Evolutionary conservation across 2,797 vertebrate genomes (phyloP).

Genomic region (Neomorphus geoffroyi): DNA sequence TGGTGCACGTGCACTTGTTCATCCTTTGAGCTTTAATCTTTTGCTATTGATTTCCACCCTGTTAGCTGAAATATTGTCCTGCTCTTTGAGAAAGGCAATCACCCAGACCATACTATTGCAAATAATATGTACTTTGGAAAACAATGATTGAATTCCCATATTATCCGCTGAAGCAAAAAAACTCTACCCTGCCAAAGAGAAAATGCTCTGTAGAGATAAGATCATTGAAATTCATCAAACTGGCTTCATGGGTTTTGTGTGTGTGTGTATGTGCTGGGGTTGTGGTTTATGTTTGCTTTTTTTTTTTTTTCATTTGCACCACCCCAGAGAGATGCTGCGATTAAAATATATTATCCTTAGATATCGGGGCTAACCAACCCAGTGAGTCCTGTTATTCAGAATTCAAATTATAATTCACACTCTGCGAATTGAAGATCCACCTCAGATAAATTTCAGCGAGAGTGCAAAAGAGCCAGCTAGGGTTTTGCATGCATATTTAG

Average conservation of each 20-base stretch:
- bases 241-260: not conserved
- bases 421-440: not conserved
- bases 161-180: slow-evolving; percentile 37
- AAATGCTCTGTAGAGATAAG: slow-evolving; percentile 38
- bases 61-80: slow-evolving; percentile 62
- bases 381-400: not conserved
- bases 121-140: slow-evolving; percentile 65
- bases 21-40: slow-evolving; percentile 70
- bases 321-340: not conserved
- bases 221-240: slow-evolving; percentile 41
- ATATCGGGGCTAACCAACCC: not conserved
- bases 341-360: slow-evolving; percentile 23
- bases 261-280: too few relatives aligned
- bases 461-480: not conserved
- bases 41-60: slow-evolving; percentile 67
- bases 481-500: slow-evolving; percentile 44
- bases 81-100: slow-evolving; percentile 50
- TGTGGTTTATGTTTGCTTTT: not conserved
- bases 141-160: slow-evolving; percentile 65
- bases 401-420: slow-evolving; percentile 6
- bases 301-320: not conserved
- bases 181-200: not conserved
- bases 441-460: not conserved
- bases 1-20: slow-evolving; percentile 28
- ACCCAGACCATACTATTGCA: slow-evolving; percentile 3